Conservation (phyloP, 1,140 invertebrate species). For the Cydia strobilella region DNA sequence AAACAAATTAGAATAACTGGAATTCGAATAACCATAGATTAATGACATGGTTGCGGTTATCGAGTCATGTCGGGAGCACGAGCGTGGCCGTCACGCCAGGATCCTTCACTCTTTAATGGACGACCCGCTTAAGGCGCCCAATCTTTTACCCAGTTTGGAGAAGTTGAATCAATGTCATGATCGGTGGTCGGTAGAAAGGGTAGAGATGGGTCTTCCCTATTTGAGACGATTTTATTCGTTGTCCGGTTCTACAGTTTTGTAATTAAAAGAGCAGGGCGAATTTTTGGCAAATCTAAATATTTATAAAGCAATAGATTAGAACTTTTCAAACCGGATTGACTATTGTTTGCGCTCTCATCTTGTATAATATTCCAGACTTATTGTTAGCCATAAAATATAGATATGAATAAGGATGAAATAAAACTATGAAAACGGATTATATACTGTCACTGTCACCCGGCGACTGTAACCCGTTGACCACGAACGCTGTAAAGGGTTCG, state of each 20-base stretch:
- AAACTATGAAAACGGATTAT: too few relatives aligned
- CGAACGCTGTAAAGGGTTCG: too few relatives aligned
- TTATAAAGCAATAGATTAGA: not conserved
- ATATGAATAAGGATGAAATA: constrained; percentile 2
- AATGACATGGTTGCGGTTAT: not conserved
- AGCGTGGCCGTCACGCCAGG: constrained; percentile 1
- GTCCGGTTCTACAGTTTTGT: not conserved
- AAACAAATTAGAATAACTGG: not conserved
- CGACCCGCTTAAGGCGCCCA: not conserved
- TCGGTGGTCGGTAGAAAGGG: constrained; percentile 7
- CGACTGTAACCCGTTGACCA: too few relatives aligned
- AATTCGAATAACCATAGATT: not conserved
- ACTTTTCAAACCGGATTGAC: too few relatives aligned
- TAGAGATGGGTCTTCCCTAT: not conserved
- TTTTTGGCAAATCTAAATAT: not conserved
- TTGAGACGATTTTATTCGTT: not conserved
- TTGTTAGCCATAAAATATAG: not conserved
- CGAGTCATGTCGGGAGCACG: not conserved
- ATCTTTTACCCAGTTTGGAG: not conserved
- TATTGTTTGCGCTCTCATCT: not conserved
- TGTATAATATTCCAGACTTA: not conserved
- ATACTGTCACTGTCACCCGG: too few relatives aligned
- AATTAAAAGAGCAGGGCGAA: not conserved
- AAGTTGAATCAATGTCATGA: constrained; percentile 22
- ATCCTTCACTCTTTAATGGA: constrained; percentile 1